Evolutionary conservation across 1,140 invertebrate species (phyloP), one percentile per base, ranked within the genome.

Genomic region (Chionoecetes opilio): DNA sequence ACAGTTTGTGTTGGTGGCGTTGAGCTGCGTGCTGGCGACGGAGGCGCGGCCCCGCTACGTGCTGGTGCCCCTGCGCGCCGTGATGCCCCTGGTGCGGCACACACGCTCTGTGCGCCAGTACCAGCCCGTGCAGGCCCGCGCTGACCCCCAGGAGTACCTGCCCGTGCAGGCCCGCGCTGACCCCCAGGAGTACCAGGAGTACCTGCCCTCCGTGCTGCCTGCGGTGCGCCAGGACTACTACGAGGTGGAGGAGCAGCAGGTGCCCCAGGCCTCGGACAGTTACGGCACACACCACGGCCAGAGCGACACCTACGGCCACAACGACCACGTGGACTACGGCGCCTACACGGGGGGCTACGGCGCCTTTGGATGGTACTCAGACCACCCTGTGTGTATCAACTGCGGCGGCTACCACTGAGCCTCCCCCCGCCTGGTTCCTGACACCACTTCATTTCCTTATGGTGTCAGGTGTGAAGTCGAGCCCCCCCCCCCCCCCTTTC

Each of bases 271-370:
- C 32, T 95, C 94, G 9, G 91, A 95, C n/a, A 31, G 29, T 29
- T 92, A 90, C 82, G 91, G 92, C n/a, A 31, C 31, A 31, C 87
- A 90, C 82, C 94, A 93, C 26, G 63, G 93, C 8, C 94, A 94
- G n/a, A 63, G 75, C 21, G 94, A 37, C 0, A 95, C 92, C 32
- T 95, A 96, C 92, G 92, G 88, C 0, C 37, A 91, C 14, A 96
- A 96, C 34, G 96, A 97, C 84, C 96, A 96, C 84, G 97, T 96
- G 26, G 97, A 97, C 93, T 97, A 97, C 93, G 97, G 97, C 91
- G 97, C 96, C 31, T 96, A 97, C 96, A 97, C 96, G 29, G 97
- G 96, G 9, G 96, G 96, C 32, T 96, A 96, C 82, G 97, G 97
- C 5, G 96, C 96, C 53, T 97, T 96, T 89, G 96, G 96, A 14